Evolutionary conservation across 2,113 vertebrate species (phyloP).

Genomic region (Stigmatopora argus): DNA sequence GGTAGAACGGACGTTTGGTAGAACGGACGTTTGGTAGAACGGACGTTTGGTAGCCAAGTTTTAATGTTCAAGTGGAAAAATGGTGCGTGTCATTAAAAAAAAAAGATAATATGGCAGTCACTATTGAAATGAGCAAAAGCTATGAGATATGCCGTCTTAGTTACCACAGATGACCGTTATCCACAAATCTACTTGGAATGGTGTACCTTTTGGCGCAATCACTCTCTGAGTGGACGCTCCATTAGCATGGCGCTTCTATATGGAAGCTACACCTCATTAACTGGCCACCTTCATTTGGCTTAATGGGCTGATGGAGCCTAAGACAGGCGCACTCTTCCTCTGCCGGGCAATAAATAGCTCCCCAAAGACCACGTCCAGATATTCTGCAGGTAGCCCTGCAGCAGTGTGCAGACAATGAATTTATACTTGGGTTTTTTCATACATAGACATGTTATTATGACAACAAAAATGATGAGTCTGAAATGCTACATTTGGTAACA

Average conservation of each 20-base stretch:
- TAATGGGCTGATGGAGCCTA: conserved; percentile 1
- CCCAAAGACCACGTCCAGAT: not conserved
- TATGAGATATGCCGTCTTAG: not conserved
- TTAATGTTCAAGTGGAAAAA: too few species aligned
- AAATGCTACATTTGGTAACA: not conserved
- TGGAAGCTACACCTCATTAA: not conserved
- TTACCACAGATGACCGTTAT: not conserved
- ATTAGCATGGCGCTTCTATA: not conserved
- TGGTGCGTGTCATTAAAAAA: too few species aligned
- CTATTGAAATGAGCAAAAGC: too few species aligned
- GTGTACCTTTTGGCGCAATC: conserved; percentile 1
- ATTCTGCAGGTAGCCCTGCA: not conserved
- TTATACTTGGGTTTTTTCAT: not conserved
- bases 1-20: too few species aligned
- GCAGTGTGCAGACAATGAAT: not conserved
- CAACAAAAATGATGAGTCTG: not conserved
- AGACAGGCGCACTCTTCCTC: not conserved
- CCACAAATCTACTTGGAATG: not conserved
- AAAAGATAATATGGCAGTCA: too few species aligned
- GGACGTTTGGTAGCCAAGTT: too few species aligned
- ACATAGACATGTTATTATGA: not conserved
- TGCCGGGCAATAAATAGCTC: not conserved
- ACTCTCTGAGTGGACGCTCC: not conserved
- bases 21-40: too few species aligned
- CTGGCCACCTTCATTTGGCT: not conserved